Conservation (phyloP, 37 sponge, comb jelly and placozoan species). For the Ianthella basta region DNA sequence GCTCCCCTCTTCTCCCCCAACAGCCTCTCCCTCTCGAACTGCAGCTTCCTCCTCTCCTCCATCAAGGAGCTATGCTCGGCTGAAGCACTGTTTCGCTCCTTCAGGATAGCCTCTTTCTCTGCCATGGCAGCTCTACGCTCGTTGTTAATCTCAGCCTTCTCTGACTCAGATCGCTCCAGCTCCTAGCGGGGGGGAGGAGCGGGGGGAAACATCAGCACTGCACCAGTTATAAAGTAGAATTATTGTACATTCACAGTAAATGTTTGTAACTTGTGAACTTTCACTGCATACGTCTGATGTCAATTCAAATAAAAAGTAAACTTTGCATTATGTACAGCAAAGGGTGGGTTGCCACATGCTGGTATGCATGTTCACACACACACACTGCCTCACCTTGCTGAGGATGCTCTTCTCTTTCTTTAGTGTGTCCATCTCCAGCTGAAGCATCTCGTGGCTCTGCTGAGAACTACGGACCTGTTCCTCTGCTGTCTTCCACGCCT, state of each 20-base stretch:
- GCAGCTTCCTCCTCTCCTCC: slow-evolving; percentile 38
- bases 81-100: slow-evolving; percentile 18
- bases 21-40: slow-evolving; percentile 44
- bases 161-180: background rate
- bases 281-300: too few relatives aligned
- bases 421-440: slow-evolving; percentile 28
- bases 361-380: slow-evolving; percentile 15
- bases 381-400: slow-evolving; percentile 8
- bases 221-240: too few relatives aligned
- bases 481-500: slow-evolving; percentile 47
- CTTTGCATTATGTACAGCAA: too few relatives aligned
- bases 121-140: slow-evolving; percentile 4
- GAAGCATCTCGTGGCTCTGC: background rate
- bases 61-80: slow-evolving; percentile 31
- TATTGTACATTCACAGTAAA: too few relatives aligned
- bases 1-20: slow-evolving; percentile 44
- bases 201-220: too few relatives aligned
- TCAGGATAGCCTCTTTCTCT: slow-evolving; percentile 23
- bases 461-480: background rate
- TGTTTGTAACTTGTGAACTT: too few relatives aligned
- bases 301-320: too few relatives aligned
- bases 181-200: background rate
- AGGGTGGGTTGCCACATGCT: too few relatives aligned
- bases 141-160: slow-evolving; percentile 15
- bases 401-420: slow-evolving; percentile 56